Evolutionary conservation across 2,888 invertebrate genomes (phyloP).

Genomic region (Acronicta psi): DNA sequence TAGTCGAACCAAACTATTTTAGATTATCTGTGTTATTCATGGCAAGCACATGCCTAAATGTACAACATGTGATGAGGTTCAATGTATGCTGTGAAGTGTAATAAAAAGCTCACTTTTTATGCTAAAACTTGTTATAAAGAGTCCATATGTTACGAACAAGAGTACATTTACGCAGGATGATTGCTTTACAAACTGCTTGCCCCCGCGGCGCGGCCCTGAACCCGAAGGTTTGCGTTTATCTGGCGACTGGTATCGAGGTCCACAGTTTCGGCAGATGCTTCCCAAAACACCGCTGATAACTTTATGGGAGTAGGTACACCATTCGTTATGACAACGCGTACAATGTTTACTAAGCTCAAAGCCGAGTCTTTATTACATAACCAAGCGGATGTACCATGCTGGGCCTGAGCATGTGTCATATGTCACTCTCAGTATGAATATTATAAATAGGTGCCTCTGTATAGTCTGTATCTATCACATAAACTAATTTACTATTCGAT

Average conservation of each 20-base stretch:
- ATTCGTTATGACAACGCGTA: conserved; percentile 29
- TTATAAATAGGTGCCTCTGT: too few species aligned
- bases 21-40: conserved; percentile 56
- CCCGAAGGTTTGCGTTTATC: conserved; percentile 77
- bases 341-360: conserved; percentile 45
- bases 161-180: conserved; percentile 67
- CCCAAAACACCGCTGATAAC: conserved; percentile 78
- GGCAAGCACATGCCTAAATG: conserved; percentile 64
- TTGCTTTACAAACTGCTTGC: conserved; percentile 65
- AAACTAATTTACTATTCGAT: too few species aligned
- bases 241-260: conserved; percentile 70
- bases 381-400: conserved; percentile 25
- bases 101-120: conserved; percentile 65
- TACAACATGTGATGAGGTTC: conserved; percentile 69
- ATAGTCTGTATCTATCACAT: too few species aligned
- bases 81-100: conserved; percentile 62
- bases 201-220: conserved; percentile 78
- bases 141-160: conserved; percentile 64
- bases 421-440: conserved; percentile 1
- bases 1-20: conserved; percentile 52
- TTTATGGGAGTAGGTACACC: conserved; percentile 53
- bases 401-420: conserved; percentile 2
- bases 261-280: conserved; percentile 83
- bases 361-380: conserved; percentile 38
- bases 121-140: conserved; percentile 59